A percentile compares a stretch with the other conserved stretches of the same genome.
Conservation (phyloP, 2,888 invertebrate species). For the Poecilus cupreus region DNA sequence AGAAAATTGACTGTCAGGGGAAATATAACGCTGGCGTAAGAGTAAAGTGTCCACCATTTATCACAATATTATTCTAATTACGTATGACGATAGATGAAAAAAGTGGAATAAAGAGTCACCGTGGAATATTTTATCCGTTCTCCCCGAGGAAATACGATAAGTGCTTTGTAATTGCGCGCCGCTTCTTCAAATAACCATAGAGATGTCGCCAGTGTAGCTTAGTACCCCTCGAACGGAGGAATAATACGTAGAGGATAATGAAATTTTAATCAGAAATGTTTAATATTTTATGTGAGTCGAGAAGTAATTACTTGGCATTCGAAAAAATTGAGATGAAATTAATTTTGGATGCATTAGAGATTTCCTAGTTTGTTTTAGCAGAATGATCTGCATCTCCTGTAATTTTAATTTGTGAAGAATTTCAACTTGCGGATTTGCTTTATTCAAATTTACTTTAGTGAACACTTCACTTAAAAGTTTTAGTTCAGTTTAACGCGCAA, state of each 20-base stretch:
- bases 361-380: too few species aligned
- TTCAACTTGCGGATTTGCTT: too few species aligned
- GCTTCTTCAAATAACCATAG: slow-evolving; percentile 19
- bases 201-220: neutral
- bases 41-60: slow-evolving; percentile 39
- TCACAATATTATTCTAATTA: slow-evolving; percentile 53
- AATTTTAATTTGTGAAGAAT: too few species aligned
- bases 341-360: too few species aligned
- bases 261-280: slow-evolving; percentile 16
- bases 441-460: too few species aligned
- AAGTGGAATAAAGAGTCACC: slow-evolving; percentile 18
- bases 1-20: slow-evolving; percentile 51
- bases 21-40: slow-evolving; percentile 27
- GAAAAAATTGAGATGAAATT: neutral
- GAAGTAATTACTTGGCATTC: neutral
- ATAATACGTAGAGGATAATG: slow-evolving; percentile 1
- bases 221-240: neutral
- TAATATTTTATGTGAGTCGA: neutral
- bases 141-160: slow-evolving; percentile 46
- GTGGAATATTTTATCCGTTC: slow-evolving; percentile 10
- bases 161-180: slow-evolving; percentile 24
- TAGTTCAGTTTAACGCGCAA: too few species aligned
- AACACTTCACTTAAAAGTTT: too few species aligned
- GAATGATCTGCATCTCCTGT: too few species aligned
- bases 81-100: slow-evolving; percentile 36